These are phyloP conservation scores for Holothuria scabra DNA, from an alignment of 53 echinoderm and acorn worm genomes.

Conservation along the genomic window DNA sequence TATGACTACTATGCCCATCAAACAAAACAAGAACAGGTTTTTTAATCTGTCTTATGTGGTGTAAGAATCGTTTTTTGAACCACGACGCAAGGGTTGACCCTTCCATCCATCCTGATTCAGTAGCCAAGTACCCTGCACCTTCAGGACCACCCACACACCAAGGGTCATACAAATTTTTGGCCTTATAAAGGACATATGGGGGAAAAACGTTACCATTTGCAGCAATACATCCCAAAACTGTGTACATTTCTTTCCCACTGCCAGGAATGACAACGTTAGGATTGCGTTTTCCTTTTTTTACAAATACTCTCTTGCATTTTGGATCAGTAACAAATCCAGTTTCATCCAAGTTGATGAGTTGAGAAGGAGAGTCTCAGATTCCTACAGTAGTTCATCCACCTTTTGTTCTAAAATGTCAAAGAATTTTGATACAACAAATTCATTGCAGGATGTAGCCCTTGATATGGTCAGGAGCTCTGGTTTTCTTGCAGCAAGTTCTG, in stretches of 20 bases:
- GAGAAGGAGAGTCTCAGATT: background rate
- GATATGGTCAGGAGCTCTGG: too few relatives aligned
- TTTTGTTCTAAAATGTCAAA: too few relatives aligned
- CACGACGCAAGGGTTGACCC: conserved; percentile 13
- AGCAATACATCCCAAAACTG: conserved; percentile 39
- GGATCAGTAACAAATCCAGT: background rate
- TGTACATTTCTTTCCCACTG: conserved; percentile 49
- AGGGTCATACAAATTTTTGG: conserved; percentile 36
- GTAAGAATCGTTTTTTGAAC: conserved; percentile 18
- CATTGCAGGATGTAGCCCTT: too few relatives aligned
- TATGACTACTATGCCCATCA: conserved; percentile 48
- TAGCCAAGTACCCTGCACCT: conserved; percentile 37
- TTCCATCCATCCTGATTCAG: conserved; percentile 37
- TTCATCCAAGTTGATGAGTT: background rate
- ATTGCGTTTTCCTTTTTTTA: conserved; percentile 23
- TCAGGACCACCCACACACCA: conserved; percentile 44
- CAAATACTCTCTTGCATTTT: background rate
- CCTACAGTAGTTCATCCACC: too few relatives aligned
- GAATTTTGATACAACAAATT: too few relatives aligned
- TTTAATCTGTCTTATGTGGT: conserved; percentile 42
- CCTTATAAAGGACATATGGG: conserved; percentile 45
- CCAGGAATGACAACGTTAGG: conserved; percentile 40
- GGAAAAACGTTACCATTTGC: conserved; percentile 36
- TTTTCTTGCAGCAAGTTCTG: too few relatives aligned
- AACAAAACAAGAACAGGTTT: conserved; percentile 48